Percentiles rank a stretch among this genome's conserved stretches.
phyloP scores from a whole-genome alignment of 1,140 invertebrate genomes.

The Drosophila grimshawi region DNA sequence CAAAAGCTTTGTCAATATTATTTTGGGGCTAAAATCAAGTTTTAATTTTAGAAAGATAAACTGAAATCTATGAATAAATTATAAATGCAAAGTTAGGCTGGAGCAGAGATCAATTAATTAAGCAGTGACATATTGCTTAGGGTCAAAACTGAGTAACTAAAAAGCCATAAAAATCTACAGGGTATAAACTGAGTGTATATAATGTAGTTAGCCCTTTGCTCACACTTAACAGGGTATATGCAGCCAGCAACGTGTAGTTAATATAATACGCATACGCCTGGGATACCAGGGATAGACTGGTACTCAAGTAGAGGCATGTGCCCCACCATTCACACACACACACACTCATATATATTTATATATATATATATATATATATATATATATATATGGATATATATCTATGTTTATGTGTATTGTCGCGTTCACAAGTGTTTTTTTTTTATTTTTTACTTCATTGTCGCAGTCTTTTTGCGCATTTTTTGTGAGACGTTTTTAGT shows the following conservation, averaged over 20 bases:
- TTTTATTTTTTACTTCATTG: constrained; percentile 40
- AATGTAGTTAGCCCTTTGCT: neutral
- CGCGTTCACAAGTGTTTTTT: constrained; percentile 3
- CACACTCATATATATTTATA: neutral
- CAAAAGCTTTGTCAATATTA: too few relatives aligned
- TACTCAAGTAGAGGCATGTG: constrained; percentile 18
- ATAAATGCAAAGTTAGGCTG: too few relatives aligned
- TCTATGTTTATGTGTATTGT: too few relatives aligned
- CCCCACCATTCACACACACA: neutral
- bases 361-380: neutral
- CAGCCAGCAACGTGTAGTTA: neutral
- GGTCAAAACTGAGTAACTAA: too few relatives aligned
- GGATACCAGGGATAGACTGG: constrained; percentile 22
- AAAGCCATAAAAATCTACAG: too few relatives aligned
- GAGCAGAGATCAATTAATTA: too few relatives aligned
- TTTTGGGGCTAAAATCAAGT: too few relatives aligned
- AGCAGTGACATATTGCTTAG: too few relatives aligned
- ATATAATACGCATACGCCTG: constrained; percentile 48
- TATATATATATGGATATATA: neutral
- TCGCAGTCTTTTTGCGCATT: constrained; percentile 33
- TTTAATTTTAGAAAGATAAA: too few relatives aligned
- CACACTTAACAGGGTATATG: neutral
- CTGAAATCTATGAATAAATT: too few relatives aligned
- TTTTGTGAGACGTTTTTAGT: neutral
- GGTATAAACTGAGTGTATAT: too few relatives aligned